Evolutionary conservation across 2,113 vertebrate genomes (phyloP).

Genomic region (Cervus canadensis): DNA sequence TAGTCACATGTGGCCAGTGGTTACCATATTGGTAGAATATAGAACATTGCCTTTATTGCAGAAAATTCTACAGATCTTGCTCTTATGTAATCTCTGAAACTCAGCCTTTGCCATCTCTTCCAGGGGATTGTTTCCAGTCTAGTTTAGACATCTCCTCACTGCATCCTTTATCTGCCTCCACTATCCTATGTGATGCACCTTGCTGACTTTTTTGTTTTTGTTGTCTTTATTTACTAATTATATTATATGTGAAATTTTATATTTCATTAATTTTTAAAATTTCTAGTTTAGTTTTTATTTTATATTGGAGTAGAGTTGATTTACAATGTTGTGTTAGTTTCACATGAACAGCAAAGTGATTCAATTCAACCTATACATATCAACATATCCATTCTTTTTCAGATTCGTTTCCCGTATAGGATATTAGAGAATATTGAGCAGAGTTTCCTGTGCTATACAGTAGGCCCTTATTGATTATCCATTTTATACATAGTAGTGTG

Average conservation of each 20-base stretch:
- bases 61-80: not conserved
- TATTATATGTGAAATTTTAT: not conserved
- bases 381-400: not conserved
- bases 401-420: not conserved
- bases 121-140: not conserved
- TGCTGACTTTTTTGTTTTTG: not conserved
- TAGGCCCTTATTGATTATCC: not conserved
- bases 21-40: not conserved
- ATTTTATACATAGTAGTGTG: not conserved
- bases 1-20: not conserved
- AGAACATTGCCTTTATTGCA: not conserved
- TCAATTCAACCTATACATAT: not conserved
- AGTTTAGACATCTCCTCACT: not conserved
- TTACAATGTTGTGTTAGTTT: not conserved
- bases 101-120: not conserved
- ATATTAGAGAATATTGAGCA: not conserved
- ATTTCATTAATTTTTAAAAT: not conserved
- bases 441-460: not conserved
- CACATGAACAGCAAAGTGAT: not conserved
- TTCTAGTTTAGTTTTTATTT: not conserved
- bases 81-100: not conserved
- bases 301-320: not conserved
- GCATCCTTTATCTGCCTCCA: not conserved
- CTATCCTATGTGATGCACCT: too few relatives aligned
- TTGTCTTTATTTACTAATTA: not conserved